These are phyloP conservation scores for Meganola albula DNA, from an alignment of 2,888 invertebrate genomes.

Conservation along the genomic window DNA sequence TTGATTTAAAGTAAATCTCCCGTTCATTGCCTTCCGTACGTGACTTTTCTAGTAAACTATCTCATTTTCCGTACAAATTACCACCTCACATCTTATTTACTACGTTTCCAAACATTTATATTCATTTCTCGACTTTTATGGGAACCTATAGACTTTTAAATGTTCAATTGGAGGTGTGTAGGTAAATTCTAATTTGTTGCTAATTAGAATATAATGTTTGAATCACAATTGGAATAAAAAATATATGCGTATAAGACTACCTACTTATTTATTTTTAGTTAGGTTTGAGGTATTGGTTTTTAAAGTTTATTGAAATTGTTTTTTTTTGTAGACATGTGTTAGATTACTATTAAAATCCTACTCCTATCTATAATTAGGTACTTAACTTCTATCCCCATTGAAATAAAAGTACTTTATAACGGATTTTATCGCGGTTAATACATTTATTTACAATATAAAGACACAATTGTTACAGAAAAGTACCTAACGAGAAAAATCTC, in stretches of 20 bases:
- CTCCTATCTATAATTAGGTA: too few relatives aligned
- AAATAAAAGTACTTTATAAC: too few relatives aligned
- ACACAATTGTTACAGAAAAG: too few relatives aligned
- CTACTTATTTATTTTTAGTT: background rate
- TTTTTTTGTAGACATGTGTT: too few relatives aligned
- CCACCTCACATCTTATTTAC: constrained; percentile 64
- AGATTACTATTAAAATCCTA: too few relatives aligned
- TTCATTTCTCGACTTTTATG: constrained; percentile 60
- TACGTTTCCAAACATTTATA: constrained; percentile 58
- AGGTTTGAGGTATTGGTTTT: too few relatives aligned
- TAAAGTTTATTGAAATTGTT: too few relatives aligned
- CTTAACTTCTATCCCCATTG: too few relatives aligned
- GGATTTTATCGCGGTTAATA: too few relatives aligned
- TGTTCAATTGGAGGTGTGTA: constrained; percentile 51
- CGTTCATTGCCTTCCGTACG: constrained; percentile 43
- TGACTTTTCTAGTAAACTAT: constrained; percentile 64
- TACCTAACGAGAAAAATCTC: too few relatives aligned
- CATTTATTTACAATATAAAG: too few relatives aligned
- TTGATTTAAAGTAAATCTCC: constrained; percentile 16
- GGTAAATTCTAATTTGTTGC: constrained; percentile 27
- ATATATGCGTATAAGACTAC: background rate
- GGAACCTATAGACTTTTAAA: constrained; percentile 53
- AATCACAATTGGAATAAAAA: constrained; percentile 9
- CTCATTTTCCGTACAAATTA: constrained; percentile 68
- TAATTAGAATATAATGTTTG: constrained; percentile 31